These are phyloP conservation scores for Hycleus cichorii DNA, from an alignment of 1,140 invertebrate genomes.

Conservation along the genomic window DNA sequence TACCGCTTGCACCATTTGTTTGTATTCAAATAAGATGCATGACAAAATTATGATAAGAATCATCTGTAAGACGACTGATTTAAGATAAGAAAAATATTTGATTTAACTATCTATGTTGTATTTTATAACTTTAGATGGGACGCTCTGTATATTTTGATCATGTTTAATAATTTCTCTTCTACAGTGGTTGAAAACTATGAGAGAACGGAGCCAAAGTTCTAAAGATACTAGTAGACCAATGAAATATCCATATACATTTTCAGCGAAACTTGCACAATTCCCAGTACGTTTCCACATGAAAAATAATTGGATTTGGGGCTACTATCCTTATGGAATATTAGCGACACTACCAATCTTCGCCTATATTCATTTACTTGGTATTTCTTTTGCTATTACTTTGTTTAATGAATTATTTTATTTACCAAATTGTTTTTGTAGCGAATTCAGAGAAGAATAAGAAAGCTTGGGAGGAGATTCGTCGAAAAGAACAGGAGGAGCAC, in stretches of 20 bases:
- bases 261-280: conserved; percentile 53
- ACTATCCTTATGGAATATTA: conserved; percentile 37
- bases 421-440: conserved; percentile 34
- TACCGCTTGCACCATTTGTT: too few species aligned
- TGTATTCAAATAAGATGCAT: too few species aligned
- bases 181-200: too few species aligned
- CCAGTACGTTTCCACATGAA: conserved; percentile 47
- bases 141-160: too few species aligned
- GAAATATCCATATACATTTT: conserved; percentile 55
- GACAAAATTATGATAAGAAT: too few species aligned
- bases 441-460: conserved; percentile 45
- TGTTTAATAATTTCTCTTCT: too few species aligned
- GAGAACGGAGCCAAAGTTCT: too few species aligned
- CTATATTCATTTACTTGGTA: conserved; percentile 45
- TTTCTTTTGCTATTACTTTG: conserved; percentile 8
- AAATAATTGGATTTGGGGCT: conserved; percentile 48
- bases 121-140: too few species aligned
- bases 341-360: conserved; percentile 45
- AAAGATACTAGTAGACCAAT: conserved; percentile 39
- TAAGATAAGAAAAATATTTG: too few species aligned
- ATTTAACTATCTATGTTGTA: too few species aligned
- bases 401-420: too few species aligned
- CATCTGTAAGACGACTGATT: too few species aligned
- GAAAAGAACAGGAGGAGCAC: conserved; percentile 27
- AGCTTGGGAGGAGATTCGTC: conserved; percentile 44